A percentile compares a stretch with the other conserved stretches of the same genome.
These are phyloP conservation scores for Spodoptera exigua DNA, from an alignment of 2,888 invertebrate species.

Conservation along the genomic window DNA sequence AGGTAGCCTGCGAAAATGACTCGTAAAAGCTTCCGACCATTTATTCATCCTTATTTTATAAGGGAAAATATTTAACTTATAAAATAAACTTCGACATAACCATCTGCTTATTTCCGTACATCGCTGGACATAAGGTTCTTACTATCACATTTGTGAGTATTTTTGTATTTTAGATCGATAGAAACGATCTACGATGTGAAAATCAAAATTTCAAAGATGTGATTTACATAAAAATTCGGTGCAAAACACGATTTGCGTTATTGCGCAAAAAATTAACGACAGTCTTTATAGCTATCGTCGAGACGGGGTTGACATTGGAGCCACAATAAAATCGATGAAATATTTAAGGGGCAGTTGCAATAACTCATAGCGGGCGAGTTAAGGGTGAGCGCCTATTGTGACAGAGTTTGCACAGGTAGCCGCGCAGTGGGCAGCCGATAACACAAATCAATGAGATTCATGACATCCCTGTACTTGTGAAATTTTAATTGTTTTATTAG, in stretches of 20 bases:
- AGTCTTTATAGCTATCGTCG: conserved; percentile 82
- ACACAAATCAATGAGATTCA: conserved; percentile 60
- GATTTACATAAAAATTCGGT: conserved; percentile 67
- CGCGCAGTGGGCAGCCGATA: conserved; percentile 72
- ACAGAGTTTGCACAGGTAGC: conserved; percentile 81
- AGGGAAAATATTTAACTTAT: no score
- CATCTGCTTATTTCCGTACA: no score
- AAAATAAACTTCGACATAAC: no score
- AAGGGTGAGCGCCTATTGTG: conserved; percentile 73
- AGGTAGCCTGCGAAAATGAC: not conserved
- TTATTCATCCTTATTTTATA: no score
- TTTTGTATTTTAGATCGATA: no score
- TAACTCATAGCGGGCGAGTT: conserved; percentile 80
- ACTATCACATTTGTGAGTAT: no score
- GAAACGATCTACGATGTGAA: conserved; percentile 33
- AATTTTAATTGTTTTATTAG: conserved; percentile 64
- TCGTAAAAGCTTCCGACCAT: not conserved
- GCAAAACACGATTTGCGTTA: conserved; percentile 73
- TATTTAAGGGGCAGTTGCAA: conserved; percentile 82
- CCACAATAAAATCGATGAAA: conserved; percentile 89
- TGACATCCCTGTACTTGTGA: conserved; percentile 57
- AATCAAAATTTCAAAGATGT: conserved; percentile 50
- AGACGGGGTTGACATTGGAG: conserved; percentile 88
- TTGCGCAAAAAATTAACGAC: conserved; percentile 79
- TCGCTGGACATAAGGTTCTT: no score